Evolutionary conservation across 2,113 vertebrate genomes (phyloP), one percentile per base, ranked within the genome.

Genomic region (Penelope pileata): DNA sequence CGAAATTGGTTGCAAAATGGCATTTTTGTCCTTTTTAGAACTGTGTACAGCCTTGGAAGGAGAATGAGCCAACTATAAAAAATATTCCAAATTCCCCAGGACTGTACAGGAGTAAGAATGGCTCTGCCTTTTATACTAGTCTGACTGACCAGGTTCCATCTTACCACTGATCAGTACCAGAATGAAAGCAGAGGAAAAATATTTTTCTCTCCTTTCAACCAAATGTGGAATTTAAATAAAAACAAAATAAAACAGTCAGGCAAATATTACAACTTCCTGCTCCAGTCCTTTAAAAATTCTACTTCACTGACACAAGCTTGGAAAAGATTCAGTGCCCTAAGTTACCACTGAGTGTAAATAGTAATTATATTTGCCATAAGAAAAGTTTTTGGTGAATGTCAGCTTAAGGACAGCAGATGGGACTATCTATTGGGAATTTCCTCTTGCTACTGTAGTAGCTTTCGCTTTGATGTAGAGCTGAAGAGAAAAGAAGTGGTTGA

Each of bases 321-420:
- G 95, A 91, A 90, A 86, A 80, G 85, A 72, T 74, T 90, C 94
- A 78, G 68, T 80, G 66, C 73, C 94, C 90, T 83, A 90, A 93
- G 67, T 88, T 94, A 77, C 90, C 85, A 76, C 72, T 70, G 68
- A 88, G 73, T 86, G 91, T 93, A 97, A 96, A 96, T 90, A 96
- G 70, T 88, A 86, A 91, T 94, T 95, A 80, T 54, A 56, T 86
- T 87, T 85, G 43, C 90, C 76, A 68, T 83, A 64, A 93, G 56
- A 83, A 69, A 64, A 93, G 56, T 47, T 69, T 96, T 73, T 24
- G 90, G 83, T 83, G 70, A 95, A 75, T 80, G 79, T 95, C 93
- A 95, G n/a, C 72, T 76, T 86, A 62, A 95, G 95, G 94, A 96
- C 91, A 95, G 73, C 66, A 86, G 60, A 93, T 82, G 73, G 51